Conservation (phyloP, 1,140 invertebrate species). For the Drosophila rhopaloa region DNA sequence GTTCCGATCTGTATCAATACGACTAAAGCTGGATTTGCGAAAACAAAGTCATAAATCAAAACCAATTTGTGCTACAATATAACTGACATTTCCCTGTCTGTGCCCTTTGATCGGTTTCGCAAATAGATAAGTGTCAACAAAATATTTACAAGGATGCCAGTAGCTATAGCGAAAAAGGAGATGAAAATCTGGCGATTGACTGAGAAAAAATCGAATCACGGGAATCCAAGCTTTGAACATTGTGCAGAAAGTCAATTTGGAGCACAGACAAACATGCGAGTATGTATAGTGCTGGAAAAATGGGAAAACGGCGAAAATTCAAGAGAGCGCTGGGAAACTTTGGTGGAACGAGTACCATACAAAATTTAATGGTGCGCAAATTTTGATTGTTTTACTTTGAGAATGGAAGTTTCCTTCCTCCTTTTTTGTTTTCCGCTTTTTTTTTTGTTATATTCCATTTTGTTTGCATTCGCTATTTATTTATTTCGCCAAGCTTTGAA, state of each 20-base stretch:
- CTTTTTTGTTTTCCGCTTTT: constrained; percentile 9
- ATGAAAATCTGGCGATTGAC: constrained; percentile 8
- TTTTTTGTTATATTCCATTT: constrained; percentile 19
- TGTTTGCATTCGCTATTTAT: constrained; percentile 58
- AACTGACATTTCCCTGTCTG: constrained; percentile 58
- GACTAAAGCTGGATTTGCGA: constrained; percentile 31
- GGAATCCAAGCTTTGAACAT: constrained; percentile 16
- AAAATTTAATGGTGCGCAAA: constrained; percentile 80
- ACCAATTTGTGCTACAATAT: constrained; percentile 36
- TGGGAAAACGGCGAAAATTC: constrained; percentile 23
- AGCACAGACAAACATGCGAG: constrained; percentile 19
- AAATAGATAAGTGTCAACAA: constrained; percentile 66
- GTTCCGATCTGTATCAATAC: neutral
- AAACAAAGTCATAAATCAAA: constrained; percentile 65
- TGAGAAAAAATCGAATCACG: constrained; percentile 14
- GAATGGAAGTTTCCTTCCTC: constrained; percentile 40
- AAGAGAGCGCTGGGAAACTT: constrained; percentile 10
- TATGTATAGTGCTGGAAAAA: neutral
- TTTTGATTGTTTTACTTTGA: constrained; percentile 77
- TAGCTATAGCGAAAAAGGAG: neutral
- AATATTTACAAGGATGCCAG: constrained; percentile 52
- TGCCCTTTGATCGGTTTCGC: constrained; percentile 31
- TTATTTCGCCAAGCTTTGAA: constrained; percentile 63
- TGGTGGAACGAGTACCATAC: constrained; percentile 50
- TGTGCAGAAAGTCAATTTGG: constrained; percentile 38